Base-by-base conservation (phyloP, 2,888 invertebrate genomes). In the Synanthedon myopaeformis region DNA sequence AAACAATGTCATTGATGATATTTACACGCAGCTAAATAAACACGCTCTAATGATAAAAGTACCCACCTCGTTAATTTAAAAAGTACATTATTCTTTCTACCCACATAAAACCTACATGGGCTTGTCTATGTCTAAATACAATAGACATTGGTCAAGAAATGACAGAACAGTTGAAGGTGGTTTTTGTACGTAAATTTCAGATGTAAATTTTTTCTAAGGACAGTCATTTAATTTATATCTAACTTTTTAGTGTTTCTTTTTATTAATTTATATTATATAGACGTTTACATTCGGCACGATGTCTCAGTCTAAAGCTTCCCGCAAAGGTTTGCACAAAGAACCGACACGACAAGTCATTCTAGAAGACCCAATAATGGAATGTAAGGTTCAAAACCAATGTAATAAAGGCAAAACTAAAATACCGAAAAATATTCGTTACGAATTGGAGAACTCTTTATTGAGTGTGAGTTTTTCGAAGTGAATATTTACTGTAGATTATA, bases 391-490 rank as follows among this genome's bases (percentile, higher is more conserved):
- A 51, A 59, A 52, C 53, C 58, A 59, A 42, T 63, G 65, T 57
- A 73, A 35, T 35, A 35, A 67, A 54, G 74, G 60, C 61, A 80
- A 68, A 60, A 69, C 67, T 60, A 77, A 72, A 58, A 65, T 81
- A 66, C 80, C 85, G 12, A 80, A 76, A 66, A 74, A 56, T 55
- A 56, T 85, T 52, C 79, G 84, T 11, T 74, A 76, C 57, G 86
- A 85, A 55, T 70, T 87, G 63, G 83, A 86, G 58, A 82, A 79
- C 58, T 82, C 86, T 14, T 70, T 87, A 60, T 74, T 87, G 59
- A 70, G 78, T 59, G 86, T 84, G 66, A 78, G 83, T 70, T 56
- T 35, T 35, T 35, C 8, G 10, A 35, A 3, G 8, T 10, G 8
- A 35, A 35, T 35, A 10, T 10, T 35, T 35, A 23, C 23, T 23